Evolutionary conservation across 2,113 vertebrate genomes (phyloP), one percentile per base, ranked within the genome.

Genomic region (Tachysurus fulvidraco): DNA sequence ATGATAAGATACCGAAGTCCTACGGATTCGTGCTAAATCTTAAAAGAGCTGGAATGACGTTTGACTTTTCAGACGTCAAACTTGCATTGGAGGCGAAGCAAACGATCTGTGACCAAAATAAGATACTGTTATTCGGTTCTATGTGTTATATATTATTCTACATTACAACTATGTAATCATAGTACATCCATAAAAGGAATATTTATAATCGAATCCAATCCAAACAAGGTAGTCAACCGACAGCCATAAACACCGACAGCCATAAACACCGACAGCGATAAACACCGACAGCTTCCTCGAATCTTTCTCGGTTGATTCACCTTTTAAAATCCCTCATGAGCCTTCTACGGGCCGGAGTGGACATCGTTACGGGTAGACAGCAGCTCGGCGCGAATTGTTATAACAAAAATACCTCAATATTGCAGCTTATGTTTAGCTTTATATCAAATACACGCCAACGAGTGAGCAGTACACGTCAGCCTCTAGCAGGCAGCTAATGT

Each of bases 321-420:
- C 90, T 90, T 90, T 91, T 91, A 88, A 92, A 92, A 88, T 92
- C 91, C 82, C 91, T 89, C 91, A 92, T 92, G 50, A 92, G 85
- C 80, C 90, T 83, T 82, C 91, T 89, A 87, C 90, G 84, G 62
- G 91, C 89, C 46, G 91, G 91, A 57, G 91, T 92, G 74, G 91
- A 92, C 91, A 92, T 92, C 30, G 6, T 28, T 57, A 50, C 19
- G 57, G 36, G 10, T 36, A 59, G 36, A 57, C 54, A 36, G 86
- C 44, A 62, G n/a, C 62, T 21, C 25, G 28, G 44, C 5, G 21
- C 2, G 50, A 85, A 77, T 55, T 52, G 25, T 44, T 81, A 73
- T 84, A 4, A 76, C 25, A 55, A n/a, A 80, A 79, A 80, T 50
- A 0, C 25, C 10, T 69, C 41, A 36, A 79, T 46, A 57, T 36